Percentiles rank a stretch among this genome's conserved stretches.
Conservation (phyloP, 30 jellyfish, hydroid and myxozoan genomes). For the Aurelia coerulea region DNA sequence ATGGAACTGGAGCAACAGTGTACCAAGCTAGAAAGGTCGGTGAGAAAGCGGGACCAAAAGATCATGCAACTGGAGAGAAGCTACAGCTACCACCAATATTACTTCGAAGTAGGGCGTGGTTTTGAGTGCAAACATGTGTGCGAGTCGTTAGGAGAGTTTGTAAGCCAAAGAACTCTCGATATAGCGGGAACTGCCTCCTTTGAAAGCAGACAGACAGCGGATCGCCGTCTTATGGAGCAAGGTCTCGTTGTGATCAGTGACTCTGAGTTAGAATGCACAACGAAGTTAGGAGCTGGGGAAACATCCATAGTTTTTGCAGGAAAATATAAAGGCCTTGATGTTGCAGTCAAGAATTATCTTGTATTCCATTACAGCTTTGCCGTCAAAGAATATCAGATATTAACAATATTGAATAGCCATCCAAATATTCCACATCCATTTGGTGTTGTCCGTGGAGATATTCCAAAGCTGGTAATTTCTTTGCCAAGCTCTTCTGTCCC, state of each 20-base stretch:
- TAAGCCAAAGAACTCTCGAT: conserved; percentile 17
- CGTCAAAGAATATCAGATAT: conserved; percentile 25
- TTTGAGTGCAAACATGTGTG: conserved; percentile 24
- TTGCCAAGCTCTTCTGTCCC: conserved; percentile 20
- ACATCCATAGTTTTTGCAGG: conserved; percentile 19
- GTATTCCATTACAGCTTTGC: conserved; percentile 13
- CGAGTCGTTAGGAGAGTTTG: conserved; percentile 31
- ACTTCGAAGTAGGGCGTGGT: conserved; percentile 14
- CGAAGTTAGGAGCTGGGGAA: conserved; percentile 26
- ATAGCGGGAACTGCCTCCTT: conserved; percentile 35
- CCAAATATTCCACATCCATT: conserved; percentile 37
- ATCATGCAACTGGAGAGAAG: conserved; percentile 10
- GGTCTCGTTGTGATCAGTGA: conserved; percentile 27
- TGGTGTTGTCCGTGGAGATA: conserved; percentile 37
- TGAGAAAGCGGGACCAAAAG: conserved; percentile 21
- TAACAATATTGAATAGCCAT: conserved; percentile 17
- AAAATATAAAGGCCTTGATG: conserved; percentile 9
- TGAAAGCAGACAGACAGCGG: conserved; percentile 29
- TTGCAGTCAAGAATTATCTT: conserved; percentile 16
- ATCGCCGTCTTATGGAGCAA: conserved; percentile 17
- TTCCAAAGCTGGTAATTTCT: conserved; percentile 8
- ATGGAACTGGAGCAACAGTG: conserved; percentile 6
- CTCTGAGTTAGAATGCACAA: conserved; percentile 14
- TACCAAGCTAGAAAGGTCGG: conserved; percentile 12
- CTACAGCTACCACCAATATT: conserved; percentile 30